Percentiles rank a stretch among this genome's conserved stretches.
Evolutionary conservation across 2,888 invertebrate species (phyloP).

Genomic region (Cabera pusaria): DNA sequence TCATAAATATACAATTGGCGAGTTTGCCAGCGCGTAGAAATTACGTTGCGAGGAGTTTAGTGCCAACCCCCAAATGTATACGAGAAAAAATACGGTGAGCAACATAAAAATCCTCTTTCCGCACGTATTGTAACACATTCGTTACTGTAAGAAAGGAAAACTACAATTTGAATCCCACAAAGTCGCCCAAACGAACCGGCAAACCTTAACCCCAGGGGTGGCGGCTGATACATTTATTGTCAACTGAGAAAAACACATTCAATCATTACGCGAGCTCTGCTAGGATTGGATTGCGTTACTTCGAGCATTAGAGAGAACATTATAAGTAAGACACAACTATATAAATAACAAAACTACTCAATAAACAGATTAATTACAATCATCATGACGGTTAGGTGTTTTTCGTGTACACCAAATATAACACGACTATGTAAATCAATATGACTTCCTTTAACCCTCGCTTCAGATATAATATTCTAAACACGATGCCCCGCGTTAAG

Average conservation of each 20-base stretch:
- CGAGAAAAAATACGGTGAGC: slow-evolving; percentile 59
- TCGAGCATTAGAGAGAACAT: too few relatives aligned
- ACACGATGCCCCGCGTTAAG: slow-evolving; percentile 79
- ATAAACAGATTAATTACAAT: too few relatives aligned
- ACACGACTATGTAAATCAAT: slow-evolving; percentile 73
- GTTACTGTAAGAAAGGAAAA: slow-evolving; percentile 67
- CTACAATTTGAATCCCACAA: slow-evolving; percentile 74
- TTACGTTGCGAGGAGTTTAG: slow-evolving; percentile 62
- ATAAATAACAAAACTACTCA: too few relatives aligned
- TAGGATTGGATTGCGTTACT: too few relatives aligned
- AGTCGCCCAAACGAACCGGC: slow-evolving; percentile 75
- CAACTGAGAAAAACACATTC: slow-evolving; percentile 49
- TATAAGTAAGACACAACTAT: too few relatives aligned
- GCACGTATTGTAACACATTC: slow-evolving; percentile 77
- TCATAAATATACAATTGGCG: slow-evolving; percentile 82
- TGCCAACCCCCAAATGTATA: slow-evolving; percentile 58
- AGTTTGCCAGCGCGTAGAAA: slow-evolving; percentile 66
- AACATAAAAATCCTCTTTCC: slow-evolving; percentile 57
- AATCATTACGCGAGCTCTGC: slow-evolving; percentile 41
- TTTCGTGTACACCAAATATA: slow-evolving; percentile 41
- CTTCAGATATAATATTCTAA: slow-evolving; percentile 77
- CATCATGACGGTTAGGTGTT: too few relatives aligned
- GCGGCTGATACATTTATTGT: slow-evolving; percentile 55
- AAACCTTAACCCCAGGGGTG: slow-evolving; percentile 62
- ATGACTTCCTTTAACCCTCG: slow-evolving; percentile 59